Conservation (phyloP, 2,113 vertebrate species). For the Pteruthius melanotis region DNA sequence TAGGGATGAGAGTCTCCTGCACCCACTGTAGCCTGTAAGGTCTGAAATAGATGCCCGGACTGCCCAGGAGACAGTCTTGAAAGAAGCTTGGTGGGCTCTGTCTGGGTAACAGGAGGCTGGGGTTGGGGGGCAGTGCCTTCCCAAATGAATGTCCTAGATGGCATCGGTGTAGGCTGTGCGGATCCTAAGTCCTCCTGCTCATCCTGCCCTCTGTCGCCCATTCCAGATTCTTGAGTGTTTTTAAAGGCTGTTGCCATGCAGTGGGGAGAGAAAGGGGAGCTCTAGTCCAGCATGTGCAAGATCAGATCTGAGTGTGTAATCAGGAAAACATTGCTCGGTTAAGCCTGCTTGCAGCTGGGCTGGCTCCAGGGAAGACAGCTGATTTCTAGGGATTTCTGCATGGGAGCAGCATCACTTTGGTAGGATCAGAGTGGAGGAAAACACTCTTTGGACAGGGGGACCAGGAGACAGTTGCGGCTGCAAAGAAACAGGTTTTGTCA, state of each 20-base stretch:
- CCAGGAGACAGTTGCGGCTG: background rate
- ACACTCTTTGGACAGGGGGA: background rate
- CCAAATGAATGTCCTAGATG: background rate
- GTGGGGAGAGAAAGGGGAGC: background rate
- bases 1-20: slow-evolving; percentile 34
- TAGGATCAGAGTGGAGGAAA: background rate
- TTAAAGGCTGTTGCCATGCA: background rate
- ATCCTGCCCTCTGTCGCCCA: background rate
- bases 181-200: background rate
- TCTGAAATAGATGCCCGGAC: slow-evolving; percentile 37
- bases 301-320: background rate
- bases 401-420: background rate
- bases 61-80: slow-evolving; percentile 21
- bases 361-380: background rate
- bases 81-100: slow-evolving; percentile 2
- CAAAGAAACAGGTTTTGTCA: background rate
- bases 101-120: background rate
- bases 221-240: background rate
- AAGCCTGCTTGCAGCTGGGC: background rate
- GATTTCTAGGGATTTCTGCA: background rate
- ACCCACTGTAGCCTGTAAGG: background rate
- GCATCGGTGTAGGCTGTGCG: background rate
- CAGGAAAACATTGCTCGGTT: background rate
- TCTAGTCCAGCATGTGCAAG: background rate
- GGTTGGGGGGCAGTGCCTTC: background rate